Evolutionary conservation across 2,113 vertebrate species (phyloP).

Genomic region (Ahaetulla prasina): DNA sequence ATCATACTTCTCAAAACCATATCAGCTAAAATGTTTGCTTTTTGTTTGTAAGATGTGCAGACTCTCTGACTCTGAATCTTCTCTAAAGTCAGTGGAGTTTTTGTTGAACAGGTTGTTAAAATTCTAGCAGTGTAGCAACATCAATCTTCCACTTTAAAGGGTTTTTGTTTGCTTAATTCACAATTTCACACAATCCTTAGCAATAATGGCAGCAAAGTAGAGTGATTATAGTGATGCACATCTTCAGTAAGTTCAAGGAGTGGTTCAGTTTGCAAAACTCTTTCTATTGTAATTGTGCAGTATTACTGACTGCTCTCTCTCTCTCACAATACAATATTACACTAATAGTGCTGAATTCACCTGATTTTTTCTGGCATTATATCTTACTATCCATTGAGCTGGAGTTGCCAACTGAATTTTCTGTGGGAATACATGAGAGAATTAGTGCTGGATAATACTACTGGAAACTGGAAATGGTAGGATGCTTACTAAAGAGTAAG

Average conservation of each 20-base stretch:
- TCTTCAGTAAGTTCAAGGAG: neutral
- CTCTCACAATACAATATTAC: neutral
- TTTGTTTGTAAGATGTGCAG: neutral
- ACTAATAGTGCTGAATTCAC: neutral
- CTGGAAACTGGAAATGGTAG: neutral
- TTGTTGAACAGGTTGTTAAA: slow-evolving; percentile 9
- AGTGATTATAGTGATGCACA: neutral
- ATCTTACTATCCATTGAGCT: neutral
- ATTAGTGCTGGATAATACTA: neutral
- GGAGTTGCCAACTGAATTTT: neutral
- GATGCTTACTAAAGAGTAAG: neutral
- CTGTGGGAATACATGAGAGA: neutral
- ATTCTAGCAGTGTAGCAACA: slow-evolving; percentile 3
- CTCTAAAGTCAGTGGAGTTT: neutral
- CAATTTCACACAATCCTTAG: slow-evolving; percentile 5
- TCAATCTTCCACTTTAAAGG: slow-evolving; percentile 2
- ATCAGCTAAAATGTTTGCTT: slow-evolving; percentile 2
- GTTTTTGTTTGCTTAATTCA: neutral
- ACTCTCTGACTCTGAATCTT: neutral
- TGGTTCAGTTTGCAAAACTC: neutral
- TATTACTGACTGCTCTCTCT: neutral
- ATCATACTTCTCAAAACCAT: neutral
- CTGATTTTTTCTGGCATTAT: neutral
- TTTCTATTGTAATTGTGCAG: neutral
- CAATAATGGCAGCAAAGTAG: neutral